A percentile compares a stretch with the other conserved stretches of the same genome.
Conservation (phyloP, 2,797 vertebrate species). For the Arrhamphus sclerolepis region DNA sequence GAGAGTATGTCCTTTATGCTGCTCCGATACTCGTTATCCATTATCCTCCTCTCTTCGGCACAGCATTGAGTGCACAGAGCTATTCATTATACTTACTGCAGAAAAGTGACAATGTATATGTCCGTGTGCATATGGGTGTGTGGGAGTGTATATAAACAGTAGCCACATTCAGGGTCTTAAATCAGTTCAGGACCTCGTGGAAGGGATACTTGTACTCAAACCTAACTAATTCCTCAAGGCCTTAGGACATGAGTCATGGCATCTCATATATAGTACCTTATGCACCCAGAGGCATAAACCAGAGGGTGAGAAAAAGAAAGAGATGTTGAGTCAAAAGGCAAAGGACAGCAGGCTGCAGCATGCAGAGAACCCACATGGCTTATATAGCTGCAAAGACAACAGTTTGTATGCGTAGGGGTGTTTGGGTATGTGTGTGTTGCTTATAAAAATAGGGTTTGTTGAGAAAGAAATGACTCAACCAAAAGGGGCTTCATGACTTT, state of each 20-base stretch:
- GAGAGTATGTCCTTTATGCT: constrained; percentile 62
- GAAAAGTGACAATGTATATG: constrained; percentile 59
- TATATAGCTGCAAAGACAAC: constrained; percentile 67
- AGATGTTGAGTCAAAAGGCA: constrained; percentile 61
- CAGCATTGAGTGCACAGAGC: constrained; percentile 58
- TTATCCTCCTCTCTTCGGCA: constrained; percentile 67
- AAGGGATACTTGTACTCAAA: constrained; percentile 55
- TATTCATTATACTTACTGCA: constrained; percentile 69
- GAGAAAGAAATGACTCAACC: constrained; percentile 61
- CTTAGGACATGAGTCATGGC: constrained; percentile 62
- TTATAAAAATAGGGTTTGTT: constrained; percentile 69
- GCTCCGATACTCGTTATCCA: constrained; percentile 72
- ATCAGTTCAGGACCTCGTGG: constrained; percentile 60
- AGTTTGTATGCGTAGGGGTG: constrained; percentile 62
- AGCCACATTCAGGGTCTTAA: constrained; percentile 60
- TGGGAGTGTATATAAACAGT: constrained; percentile 60
- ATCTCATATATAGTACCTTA: constrained; percentile 46
- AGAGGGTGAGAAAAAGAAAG: constrained; percentile 25
- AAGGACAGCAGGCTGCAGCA: constrained; percentile 71
- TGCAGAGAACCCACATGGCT: constrained; percentile 62
- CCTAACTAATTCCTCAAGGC: constrained; percentile 58
- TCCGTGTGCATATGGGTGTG: constrained; percentile 19
- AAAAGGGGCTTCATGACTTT: constrained; percentile 51
- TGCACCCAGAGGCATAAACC: constrained; percentile 54
- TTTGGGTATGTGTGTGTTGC: constrained; percentile 55